These are phyloP conservation scores for Torymus tubicola DNA, from an alignment of 2,888 invertebrate species.

Conservation along the genomic window DNA sequence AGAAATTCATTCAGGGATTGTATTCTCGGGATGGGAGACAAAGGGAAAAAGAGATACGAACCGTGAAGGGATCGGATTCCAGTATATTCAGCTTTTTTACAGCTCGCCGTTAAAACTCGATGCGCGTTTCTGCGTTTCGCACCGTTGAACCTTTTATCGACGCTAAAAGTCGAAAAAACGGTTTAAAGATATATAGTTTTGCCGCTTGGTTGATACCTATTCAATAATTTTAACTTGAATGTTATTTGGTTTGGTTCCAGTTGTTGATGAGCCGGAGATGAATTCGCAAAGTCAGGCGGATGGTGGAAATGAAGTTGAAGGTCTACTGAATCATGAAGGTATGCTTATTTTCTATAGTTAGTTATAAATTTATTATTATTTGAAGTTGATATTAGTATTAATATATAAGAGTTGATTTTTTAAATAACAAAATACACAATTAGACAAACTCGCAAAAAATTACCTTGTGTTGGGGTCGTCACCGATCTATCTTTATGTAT, in stretches of 20 bases:
- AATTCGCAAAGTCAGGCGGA: background rate
- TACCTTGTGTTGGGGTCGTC: too few species aligned
- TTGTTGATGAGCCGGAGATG: conserved; percentile 50
- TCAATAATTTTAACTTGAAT: conserved; percentile 7
- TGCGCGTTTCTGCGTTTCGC: background rate
- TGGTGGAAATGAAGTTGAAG: conserved; percentile 33
- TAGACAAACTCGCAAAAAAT: too few species aligned
- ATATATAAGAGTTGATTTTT: background rate
- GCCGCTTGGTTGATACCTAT: background rate
- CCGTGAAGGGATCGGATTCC: conserved; percentile 61
- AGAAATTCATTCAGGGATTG: conserved; percentile 65
- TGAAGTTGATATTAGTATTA: background rate
- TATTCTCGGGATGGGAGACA: background rate
- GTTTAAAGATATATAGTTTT: background rate
- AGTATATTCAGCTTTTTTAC: conserved; percentile 50
- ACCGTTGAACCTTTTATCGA: conserved; percentile 7
- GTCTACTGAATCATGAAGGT: conserved; percentile 51
- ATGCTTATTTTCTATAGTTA: conserved; percentile 14
- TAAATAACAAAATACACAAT: background rate
- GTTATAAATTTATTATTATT: background rate
- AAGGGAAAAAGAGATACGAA: background rate
- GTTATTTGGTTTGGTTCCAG: conserved; percentile 26
- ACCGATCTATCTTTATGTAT: too few species aligned
- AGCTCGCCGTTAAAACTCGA: conserved; percentile 29
- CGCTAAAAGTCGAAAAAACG: conserved; percentile 15